These are phyloP conservation scores for Apolygus lucorum DNA, from an alignment of 1,140 invertebrate species.

Conservation along the genomic window DNA sequence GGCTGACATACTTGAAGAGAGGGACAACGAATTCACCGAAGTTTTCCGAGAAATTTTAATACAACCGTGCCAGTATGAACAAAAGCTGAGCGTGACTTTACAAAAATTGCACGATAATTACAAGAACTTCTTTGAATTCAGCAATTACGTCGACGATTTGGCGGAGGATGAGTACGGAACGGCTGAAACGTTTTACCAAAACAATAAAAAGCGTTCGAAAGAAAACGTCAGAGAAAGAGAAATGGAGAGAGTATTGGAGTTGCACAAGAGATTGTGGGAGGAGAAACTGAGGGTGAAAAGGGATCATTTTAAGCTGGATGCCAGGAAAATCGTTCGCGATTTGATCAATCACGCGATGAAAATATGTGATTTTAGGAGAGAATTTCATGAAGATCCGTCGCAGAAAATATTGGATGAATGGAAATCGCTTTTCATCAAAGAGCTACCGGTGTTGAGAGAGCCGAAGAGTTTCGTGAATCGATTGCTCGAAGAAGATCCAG, in stretches of 20 bases:
- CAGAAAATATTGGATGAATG: neutral
- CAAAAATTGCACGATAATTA: slow-evolving; percentile 9
- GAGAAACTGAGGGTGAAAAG: neutral
- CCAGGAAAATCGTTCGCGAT: neutral
- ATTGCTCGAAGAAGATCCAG: neutral
- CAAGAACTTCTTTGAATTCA: slow-evolving; percentile 11
- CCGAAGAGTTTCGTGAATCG: neutral
- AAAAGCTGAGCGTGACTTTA: neutral
- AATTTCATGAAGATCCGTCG: neutral
- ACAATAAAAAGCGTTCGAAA: neutral
- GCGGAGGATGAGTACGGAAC: neutral
- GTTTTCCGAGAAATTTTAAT: neutral
- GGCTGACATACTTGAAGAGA: slow-evolving; percentile 8
- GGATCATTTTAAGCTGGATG: neutral
- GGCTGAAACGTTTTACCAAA: neutral
- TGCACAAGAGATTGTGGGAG: slow-evolving; percentile 14
- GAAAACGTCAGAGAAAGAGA: neutral
- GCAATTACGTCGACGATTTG: neutral
- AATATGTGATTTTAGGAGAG: neutral
- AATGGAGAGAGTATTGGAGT: slow-evolving; percentile 2
- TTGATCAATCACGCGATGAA: slow-evolving; percentile 11
- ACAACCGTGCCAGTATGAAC: neutral
- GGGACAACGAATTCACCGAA: slow-evolving; percentile 1
- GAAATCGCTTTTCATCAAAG: slow-evolving; percentile 21
- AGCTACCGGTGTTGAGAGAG: neutral